Evolutionary conservation across 2,113 vertebrate genomes (phyloP).

Genomic region (Fukomys damarensis): DNA sequence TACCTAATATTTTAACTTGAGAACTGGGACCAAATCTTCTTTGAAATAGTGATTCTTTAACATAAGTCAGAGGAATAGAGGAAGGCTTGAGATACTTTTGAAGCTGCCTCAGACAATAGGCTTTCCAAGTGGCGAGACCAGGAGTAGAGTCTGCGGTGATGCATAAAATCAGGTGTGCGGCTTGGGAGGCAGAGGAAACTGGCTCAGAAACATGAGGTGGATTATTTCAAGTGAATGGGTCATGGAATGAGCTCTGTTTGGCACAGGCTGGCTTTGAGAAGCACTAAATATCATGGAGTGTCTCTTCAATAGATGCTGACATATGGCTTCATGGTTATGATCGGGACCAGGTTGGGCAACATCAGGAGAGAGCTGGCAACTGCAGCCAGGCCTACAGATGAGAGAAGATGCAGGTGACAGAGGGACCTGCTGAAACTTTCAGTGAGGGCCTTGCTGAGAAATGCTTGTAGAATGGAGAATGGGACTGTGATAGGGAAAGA

Average conservation of each 20-base stretch:
- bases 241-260: background rate
- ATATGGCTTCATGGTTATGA: rapidly evolving
- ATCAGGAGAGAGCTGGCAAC: background rate
- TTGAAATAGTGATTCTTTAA: background rate
- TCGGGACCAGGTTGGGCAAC: background rate
- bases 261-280: background rate
- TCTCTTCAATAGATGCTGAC: background rate
- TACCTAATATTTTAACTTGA: background rate
- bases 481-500: background rate
- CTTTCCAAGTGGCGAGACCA: background rate
- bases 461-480: background rate
- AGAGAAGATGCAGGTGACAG: background rate
- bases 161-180: background rate
- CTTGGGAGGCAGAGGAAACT: background rate
- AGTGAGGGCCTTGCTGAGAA: rapidly evolving
- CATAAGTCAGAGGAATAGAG: background rate
- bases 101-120: background rate
- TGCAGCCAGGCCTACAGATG: rapidly evolving
- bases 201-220: background rate
- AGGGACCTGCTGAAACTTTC: rapidly evolving
- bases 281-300: background rate
- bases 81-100: background rate
- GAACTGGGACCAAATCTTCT: background rate
- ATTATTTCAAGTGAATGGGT: background rate
- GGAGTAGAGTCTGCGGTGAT: background rate